Evolutionary conservation across 2,797 vertebrate genomes (phyloP).

Genomic region (Sylvia borin): DNA sequence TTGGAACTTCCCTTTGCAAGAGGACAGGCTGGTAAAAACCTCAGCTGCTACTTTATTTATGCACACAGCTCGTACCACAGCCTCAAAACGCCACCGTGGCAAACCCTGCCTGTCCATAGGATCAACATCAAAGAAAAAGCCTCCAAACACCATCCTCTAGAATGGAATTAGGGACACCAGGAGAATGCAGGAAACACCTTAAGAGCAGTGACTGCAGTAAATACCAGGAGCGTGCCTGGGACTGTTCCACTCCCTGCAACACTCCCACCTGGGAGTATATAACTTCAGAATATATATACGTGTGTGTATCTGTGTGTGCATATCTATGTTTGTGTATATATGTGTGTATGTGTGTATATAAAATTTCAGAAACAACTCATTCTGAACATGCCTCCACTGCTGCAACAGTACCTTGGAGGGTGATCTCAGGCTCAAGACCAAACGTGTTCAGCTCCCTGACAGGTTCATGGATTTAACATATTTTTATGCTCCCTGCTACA

Average conservation of each 20-base stretch:
- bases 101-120: neutral
- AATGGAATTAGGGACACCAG: neutral
- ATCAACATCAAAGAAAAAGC: neutral
- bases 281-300: neutral
- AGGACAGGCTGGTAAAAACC: neutral
- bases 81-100: neutral
- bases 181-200: neutral
- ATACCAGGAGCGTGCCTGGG: neutral
- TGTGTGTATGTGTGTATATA: neutral
- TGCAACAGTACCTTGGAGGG: neutral
- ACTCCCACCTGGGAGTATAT: neutral
- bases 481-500: neutral
- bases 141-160: neutral
- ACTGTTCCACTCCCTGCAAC: neutral
- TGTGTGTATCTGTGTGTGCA: neutral
- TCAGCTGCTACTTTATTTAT: neutral
- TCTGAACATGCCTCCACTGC: neutral
- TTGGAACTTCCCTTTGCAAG: neutral
- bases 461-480: neutral
- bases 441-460: neutral
- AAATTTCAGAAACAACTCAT: neutral
- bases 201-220: neutral
- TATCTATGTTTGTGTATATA: fast-evolving
- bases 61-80: neutral
- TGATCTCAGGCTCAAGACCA: neutral